Evolutionary conservation across 2,797 vertebrate species (phyloP).

Genomic region (Eidolon dupreanum): DNA sequence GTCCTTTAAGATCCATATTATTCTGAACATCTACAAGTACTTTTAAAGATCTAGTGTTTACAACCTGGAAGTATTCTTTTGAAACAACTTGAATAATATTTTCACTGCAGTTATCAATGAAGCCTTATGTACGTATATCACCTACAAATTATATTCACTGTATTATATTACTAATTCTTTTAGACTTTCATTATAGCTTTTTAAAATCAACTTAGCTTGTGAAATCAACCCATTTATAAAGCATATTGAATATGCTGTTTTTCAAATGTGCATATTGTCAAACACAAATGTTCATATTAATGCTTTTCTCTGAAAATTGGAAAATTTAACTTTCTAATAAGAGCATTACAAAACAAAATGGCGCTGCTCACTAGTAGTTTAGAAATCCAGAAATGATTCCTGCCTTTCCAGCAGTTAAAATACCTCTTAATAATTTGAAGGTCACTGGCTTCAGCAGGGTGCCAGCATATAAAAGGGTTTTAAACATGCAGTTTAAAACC

Average conservation of each 20-base stretch:
- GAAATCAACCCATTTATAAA: neutral
- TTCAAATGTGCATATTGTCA: neutral
- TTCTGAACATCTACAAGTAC: neutral
- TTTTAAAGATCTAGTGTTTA: neutral
- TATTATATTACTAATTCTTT: neutral
- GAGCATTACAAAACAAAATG: conserved; percentile 18
- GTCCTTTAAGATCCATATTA: neutral
- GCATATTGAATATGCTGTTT: neutral
- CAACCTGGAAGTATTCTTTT: neutral
- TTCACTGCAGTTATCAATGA: neutral
- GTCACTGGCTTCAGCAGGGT: conserved; percentile 72
- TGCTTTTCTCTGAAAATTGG: conserved; percentile 45
- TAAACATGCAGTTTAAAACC: conserved; percentile 60
- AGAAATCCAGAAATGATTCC: conserved; percentile 59
- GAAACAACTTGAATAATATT: neutral
- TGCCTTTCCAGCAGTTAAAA: conserved; percentile 61
- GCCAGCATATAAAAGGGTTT: conserved; percentile 63
- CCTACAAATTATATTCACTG: neutral
- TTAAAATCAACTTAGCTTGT: neutral
- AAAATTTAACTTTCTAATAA: conserved; percentile 60
- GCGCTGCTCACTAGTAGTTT: conserved; percentile 32
- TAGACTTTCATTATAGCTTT: neutral
- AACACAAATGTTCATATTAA: conserved; percentile 37
- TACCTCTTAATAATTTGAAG: conserved; percentile 74
- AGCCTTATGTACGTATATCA: neutral